Conservation (phyloP, 1,140 invertebrate species). For the Geopemphigus sp. region DNA sequence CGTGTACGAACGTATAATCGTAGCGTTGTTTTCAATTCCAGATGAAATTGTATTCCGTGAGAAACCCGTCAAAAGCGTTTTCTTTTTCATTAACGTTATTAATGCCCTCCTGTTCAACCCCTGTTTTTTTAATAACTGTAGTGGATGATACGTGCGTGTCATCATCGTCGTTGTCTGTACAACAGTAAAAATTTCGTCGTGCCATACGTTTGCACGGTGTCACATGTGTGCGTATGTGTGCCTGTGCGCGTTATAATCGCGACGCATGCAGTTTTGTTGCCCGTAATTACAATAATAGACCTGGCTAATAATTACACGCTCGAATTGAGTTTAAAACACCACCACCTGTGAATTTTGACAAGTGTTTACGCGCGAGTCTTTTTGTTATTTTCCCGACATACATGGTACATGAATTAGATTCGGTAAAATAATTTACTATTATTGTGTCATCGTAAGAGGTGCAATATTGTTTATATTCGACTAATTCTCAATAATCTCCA, state of each 20-base stretch:
- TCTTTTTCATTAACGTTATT: slow-evolving; percentile 12
- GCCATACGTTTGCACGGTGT: too few relatives aligned
- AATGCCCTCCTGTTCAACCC: neutral
- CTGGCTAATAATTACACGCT: neutral
- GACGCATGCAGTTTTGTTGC: too few relatives aligned
- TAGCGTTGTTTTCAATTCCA: neutral
- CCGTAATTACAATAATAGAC: neutral
- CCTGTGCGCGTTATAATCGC: too few relatives aligned
- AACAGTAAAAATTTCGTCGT: too few relatives aligned
- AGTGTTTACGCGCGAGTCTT: neutral
- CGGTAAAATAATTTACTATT: too few relatives aligned
- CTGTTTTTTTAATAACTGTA: neutral
- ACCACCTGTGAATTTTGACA: neutral
- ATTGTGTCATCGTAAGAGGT: too few relatives aligned
- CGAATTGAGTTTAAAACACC: neutral
- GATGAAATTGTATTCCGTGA: slow-evolving; percentile 27
- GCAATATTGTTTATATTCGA: too few relatives aligned
- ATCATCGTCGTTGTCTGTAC: neutral
- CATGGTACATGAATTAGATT: too few relatives aligned
- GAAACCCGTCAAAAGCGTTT: neutral
- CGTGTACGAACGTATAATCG: neutral
- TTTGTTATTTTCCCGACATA: too few relatives aligned
- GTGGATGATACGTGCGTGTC: neutral
- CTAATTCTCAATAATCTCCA: too few relatives aligned
- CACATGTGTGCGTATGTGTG: too few relatives aligned